Base-by-base conservation (phyloP, 2,113 vertebrate species). In the Crocuta crocuta region DNA sequence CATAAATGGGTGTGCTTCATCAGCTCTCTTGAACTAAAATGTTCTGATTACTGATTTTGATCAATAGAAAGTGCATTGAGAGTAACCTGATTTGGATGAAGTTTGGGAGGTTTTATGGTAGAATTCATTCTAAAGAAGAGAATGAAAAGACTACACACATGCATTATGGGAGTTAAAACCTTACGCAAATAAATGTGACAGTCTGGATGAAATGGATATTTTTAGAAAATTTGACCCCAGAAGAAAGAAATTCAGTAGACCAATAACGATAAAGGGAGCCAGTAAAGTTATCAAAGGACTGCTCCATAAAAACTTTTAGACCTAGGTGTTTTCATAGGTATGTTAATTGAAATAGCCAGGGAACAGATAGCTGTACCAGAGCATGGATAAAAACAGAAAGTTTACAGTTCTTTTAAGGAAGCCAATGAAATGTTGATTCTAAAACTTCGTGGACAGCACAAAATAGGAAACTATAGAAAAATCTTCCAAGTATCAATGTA, bases 31-130 rank as follows among this genome's bases (percentile, higher is more conserved):
- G 26, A 93, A 66, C 45, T 43, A 58, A 16, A 78, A 61, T 78
- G 58, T 66, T 78, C 70, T 78, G n/a, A 76, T 93, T 86, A 19
- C 70, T 93, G 45, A 93, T 78, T 76, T 93, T 78, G 58, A 76
- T 85, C 48, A 85, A 11, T 19, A 53, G 91, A 70, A 93, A 85
- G 70, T 50, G 78, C 45, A 39, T 53, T 50, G 55, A 65, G 58
- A 50, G 4, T 85, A 85, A 63, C 66, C 45, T 78, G 45, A 86
- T 76, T 66, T 53, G 33, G 43, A 43, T 86, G 43, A 66, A 55
- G 70, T 93, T 53, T 43, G 45, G 10, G 15, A 93, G 24, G 70
- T 65, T 93, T 65, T 53, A 63, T 85, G 11, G 24, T 50, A 85
- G 33, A 85, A 65, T 74, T 53, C 43, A 65, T 85, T 85, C 55